Evolutionary conservation across 2,888 invertebrate genomes (phyloP).

Genomic region (Agrotis exclamationis): DNA sequence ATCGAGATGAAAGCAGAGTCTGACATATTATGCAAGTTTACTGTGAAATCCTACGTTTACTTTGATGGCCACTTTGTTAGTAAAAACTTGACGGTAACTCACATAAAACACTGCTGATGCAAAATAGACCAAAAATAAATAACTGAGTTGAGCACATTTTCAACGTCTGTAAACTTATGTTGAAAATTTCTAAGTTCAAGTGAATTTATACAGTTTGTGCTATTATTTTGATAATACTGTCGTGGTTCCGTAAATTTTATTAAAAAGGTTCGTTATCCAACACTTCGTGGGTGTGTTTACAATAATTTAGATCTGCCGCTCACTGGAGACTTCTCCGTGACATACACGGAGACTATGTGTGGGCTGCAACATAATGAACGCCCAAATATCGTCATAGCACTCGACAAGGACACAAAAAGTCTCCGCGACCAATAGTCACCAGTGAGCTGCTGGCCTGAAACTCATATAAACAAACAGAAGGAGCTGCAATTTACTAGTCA

Average conservation of each 20-base stretch:
- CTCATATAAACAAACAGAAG: too few species aligned
- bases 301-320: too few species aligned
- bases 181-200: neutral
- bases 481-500: too few species aligned
- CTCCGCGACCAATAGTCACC: too few species aligned
- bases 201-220: conserved; percentile 25
- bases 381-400: too few species aligned
- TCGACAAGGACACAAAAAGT: too few species aligned
- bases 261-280: too few species aligned
- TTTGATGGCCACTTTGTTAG: neutral
- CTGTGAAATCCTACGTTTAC: neutral
- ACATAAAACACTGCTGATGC: conserved; percentile 2
- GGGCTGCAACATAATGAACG: too few species aligned
- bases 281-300: too few species aligned
- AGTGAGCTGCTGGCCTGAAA: too few species aligned
- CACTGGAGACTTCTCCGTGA: too few species aligned
- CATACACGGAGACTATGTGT: too few species aligned
- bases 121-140: conserved; percentile 14
- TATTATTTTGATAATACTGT: neutral
- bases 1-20: neutral
- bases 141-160: conserved; percentile 24
- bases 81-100: neutral
- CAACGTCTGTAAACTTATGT: conserved; percentile 8
- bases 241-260: conserved; percentile 21
- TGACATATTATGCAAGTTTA: neutral